Base-by-base conservation (phyloP, 2,797 vertebrate species). In the Tinamus major region DNA sequence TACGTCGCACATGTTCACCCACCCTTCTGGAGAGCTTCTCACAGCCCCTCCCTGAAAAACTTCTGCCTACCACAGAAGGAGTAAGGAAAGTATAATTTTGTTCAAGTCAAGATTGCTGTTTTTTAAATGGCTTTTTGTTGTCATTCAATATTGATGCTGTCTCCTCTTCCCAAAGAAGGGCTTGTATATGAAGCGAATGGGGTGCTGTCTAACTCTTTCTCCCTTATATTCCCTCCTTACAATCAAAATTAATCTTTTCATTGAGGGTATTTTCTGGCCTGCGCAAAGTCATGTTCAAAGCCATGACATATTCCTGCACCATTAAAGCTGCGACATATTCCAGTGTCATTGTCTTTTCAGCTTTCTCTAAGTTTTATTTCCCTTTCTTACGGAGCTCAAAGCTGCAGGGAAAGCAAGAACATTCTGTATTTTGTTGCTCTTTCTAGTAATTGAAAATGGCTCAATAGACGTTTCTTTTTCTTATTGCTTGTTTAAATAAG, bases 21-120 rank as follows among this genome's bases (percentile, higher is more conserved):
- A 31, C 12, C 68, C 58, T 27, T 91, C 80, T 79, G 87, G 59
- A 6, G 72, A 78, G 84, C 71, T 82, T 87, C 75, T 85, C 49
- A 85, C 11, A 82, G 9, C 1, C 10, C 20, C 7, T 77, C 68
- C 31, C 75, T 14, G 26, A 92, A 26, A 86, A 6, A 61, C 31
- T 85, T 80, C 61, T 83, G 74, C 41, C 70, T 77, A 70, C 31
- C 63, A 90, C 26, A 69, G 29, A 76, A 61, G 78, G 71, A 93
- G 31, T 85, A 78, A 91, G 53, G 37, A 82, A 24, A 71, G 11
- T 29, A 92, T 78, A 95, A 89, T 81, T 90, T 63, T 77, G 67
- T 41, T 53, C 44, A 91, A 91, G 92, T 83, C 68, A 86, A 86
- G 56, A 77, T 35, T 24, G 88, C 82, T 90, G 75, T 18, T 79